These are phyloP conservation scores for Drosophila macrothrix DNA, from an alignment of 2,888 invertebrate species.

Conservation along the genomic window DNA sequence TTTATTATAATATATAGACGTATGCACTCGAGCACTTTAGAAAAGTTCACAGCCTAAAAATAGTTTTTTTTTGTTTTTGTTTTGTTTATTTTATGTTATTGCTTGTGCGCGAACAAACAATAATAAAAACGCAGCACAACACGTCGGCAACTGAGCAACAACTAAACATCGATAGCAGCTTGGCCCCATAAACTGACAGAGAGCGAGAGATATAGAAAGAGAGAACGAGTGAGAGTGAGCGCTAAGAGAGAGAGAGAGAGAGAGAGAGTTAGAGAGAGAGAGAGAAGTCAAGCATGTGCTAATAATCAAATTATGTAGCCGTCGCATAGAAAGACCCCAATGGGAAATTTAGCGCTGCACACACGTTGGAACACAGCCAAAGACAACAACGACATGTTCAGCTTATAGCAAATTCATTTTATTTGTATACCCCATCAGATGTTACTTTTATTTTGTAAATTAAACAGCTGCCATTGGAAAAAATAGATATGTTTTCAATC, in stretches of 20 bases:
- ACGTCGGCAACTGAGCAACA: slow-evolving; percentile 69
- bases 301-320: slow-evolving; percentile 61
- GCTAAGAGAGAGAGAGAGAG: slow-evolving; percentile 9
- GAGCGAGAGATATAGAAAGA: slow-evolving; percentile 9
- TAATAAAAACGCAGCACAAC: slow-evolving; percentile 6
- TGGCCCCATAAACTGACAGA: slow-evolving; percentile 6
- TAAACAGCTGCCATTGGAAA: neutral
- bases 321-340: slow-evolving; percentile 23
- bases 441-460: neutral
- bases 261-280: slow-evolving; percentile 1
- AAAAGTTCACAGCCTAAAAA: slow-evolving; percentile 69
- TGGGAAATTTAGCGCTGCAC: slow-evolving; percentile 23
- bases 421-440: neutral
- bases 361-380: slow-evolving; percentile 4
- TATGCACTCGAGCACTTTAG: slow-evolving; percentile 47
- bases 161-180: slow-evolving; percentile 26
- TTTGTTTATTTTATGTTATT: slow-evolving; percentile 65
- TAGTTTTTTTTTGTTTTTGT: slow-evolving; percentile 55
- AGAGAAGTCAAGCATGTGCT: slow-evolving; percentile 48
- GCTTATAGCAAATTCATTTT: neutral
- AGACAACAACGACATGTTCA: neutral
- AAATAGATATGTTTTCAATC: neutral
- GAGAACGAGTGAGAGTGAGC: slow-evolving; percentile 10
- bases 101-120: slow-evolving; percentile 27
- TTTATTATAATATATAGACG: slow-evolving; percentile 43